Evolutionary conservation across 2,113 vertebrate genomes (phyloP).

Genomic region (Tupaia chinensis): DNA sequence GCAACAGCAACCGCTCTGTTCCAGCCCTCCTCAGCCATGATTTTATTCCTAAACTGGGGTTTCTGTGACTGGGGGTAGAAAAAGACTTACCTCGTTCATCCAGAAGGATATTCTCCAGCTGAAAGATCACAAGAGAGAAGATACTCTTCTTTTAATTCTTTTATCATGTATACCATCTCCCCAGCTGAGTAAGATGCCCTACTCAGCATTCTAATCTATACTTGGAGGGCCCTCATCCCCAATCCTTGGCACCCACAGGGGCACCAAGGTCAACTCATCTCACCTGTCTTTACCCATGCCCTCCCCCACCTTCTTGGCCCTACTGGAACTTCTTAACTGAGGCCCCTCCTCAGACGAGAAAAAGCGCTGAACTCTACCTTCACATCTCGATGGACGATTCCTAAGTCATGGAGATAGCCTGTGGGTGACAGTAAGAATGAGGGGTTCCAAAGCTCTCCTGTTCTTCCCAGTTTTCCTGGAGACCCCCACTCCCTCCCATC

Average conservation of each 20-base stretch:
- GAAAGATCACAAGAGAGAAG: slow-evolving; percentile 77
- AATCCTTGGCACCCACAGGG: neutral
- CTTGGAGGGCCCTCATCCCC: neutral
- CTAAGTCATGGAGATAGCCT: slow-evolving; percentile 97
- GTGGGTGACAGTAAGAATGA: slow-evolving; percentile 59
- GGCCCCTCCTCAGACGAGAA: neutral
- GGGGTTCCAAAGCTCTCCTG: neutral
- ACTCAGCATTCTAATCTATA: slow-evolving; percentile 26
- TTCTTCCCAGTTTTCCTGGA: slow-evolving; percentile 19
- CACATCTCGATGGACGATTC: slow-evolving; percentile 95
- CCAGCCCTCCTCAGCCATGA: neutral
- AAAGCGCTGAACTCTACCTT: slow-evolving; percentile 89
- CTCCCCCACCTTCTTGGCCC: neutral
- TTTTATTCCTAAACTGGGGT: neutral
- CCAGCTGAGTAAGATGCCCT: neutral
- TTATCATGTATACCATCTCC: neutral
- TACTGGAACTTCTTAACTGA: slow-evolving; percentile 49
- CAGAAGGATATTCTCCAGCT: slow-evolving; percentile 98
- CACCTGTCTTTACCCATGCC: neutral
- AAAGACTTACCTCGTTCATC: slow-evolving; percentile 92
- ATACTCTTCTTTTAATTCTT: slow-evolving; percentile 35
- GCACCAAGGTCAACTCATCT: neutral
- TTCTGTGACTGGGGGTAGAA: neutral
- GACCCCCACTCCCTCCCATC: neutral
- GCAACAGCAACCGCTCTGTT: neutral